These are phyloP conservation scores for Oenanthe melanoleuca DNA, from an alignment of 2,113 vertebrate species.

Conservation along the genomic window DNA sequence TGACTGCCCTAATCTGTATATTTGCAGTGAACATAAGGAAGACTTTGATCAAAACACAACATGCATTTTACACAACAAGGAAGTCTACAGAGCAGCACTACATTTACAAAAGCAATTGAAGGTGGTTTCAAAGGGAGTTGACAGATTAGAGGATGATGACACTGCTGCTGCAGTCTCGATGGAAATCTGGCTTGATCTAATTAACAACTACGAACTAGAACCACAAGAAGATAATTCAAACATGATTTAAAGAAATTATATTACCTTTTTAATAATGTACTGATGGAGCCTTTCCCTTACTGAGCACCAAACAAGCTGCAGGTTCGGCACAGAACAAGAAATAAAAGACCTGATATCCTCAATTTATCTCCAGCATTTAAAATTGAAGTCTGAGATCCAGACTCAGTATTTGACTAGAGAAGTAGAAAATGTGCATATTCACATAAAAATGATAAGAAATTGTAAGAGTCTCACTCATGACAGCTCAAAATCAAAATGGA, in stretches of 20 bases:
- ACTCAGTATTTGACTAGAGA: background rate
- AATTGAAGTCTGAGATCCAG: background rate
- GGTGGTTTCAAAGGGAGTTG: slow-evolving; percentile 67
- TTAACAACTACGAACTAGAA: slow-evolving; percentile 53
- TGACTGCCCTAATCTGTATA: slow-evolving; percentile 54
- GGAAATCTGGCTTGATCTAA: slow-evolving; percentile 68
- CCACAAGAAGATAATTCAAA: slow-evolving; percentile 57
- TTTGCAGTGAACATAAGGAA: slow-evolving; percentile 57
- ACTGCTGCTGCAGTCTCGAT: slow-evolving; percentile 48
- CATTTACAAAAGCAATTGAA: slow-evolving; percentile 71
- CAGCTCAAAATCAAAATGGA: background rate
- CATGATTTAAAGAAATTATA: slow-evolving; percentile 36
- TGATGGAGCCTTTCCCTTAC: background rate
- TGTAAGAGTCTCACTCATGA: background rate
- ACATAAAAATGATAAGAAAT: background rate
- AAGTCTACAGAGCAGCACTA: slow-evolving; percentile 59
- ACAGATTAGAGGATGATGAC: slow-evolving; percentile 70
- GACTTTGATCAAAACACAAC: slow-evolving; percentile 72
- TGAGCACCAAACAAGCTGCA: slow-evolving; percentile 20
- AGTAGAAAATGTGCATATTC: background rate
- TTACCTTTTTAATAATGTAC: background rate
- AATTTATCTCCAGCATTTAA: background rate
- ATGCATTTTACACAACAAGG: slow-evolving; percentile 66
- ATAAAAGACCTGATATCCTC: background rate
- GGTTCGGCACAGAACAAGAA: background rate